These are phyloP conservation scores for Thera britannica DNA, from an alignment of 2,888 invertebrate species.

Conservation along the genomic window DNA sequence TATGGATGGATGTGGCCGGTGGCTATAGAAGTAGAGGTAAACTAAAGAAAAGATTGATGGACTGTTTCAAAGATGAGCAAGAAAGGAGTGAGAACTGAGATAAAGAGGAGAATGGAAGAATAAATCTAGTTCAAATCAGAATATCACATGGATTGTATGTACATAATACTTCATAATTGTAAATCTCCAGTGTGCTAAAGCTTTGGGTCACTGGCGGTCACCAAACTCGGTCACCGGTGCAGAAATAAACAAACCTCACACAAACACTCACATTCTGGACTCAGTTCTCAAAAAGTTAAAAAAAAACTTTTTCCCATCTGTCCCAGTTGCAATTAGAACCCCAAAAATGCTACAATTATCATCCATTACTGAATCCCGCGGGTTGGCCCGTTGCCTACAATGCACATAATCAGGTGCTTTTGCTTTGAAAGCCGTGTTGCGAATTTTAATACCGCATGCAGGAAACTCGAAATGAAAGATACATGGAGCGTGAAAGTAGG, in stretches of 20 bases:
- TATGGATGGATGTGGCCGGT: too few species aligned
- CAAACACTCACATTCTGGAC: not conserved
- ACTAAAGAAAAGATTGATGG: too few species aligned
- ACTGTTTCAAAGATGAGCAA: too few species aligned
- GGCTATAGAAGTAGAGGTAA: too few species aligned
- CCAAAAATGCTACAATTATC: constrained; percentile 47
- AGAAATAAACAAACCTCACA: constrained; percentile 6
- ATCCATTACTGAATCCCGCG: constrained; percentile 40
- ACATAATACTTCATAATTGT: too few species aligned
- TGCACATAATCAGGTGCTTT: constrained; percentile 59
- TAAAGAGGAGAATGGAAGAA: too few species aligned
- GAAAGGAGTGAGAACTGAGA: too few species aligned
- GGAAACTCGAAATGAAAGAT: constrained; percentile 44
- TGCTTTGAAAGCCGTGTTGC: constrained; percentile 40
- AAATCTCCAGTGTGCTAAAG: too few species aligned
- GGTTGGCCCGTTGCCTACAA: constrained; percentile 49
- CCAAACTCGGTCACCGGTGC: not conserved
- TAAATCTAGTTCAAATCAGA: too few species aligned
- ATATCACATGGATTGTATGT: too few species aligned
- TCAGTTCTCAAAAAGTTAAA: constrained; percentile 16
- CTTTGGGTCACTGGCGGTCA: not conserved
- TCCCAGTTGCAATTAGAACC: constrained; percentile 44
- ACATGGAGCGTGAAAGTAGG: constrained; percentile 21
- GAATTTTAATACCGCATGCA: constrained; percentile 58
- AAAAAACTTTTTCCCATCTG: constrained; percentile 34